These are phyloP conservation scores for Spinus olivaceus DNA, from an alignment of 2,797 vertebrate species.

Conservation along the genomic window DNA sequence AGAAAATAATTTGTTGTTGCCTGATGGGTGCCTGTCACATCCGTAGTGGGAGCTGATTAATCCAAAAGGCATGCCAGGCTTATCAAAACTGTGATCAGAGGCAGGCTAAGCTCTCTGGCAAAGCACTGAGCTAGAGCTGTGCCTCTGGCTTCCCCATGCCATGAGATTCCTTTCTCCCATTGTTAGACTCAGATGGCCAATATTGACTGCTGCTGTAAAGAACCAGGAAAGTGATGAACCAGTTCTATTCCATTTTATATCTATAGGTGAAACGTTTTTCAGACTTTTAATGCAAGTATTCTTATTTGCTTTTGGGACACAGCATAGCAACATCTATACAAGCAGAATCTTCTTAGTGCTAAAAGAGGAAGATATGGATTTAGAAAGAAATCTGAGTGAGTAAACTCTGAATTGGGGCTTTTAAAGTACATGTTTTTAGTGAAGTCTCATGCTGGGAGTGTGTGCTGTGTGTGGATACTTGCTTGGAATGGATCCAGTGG, in stretches of 20 bases:
- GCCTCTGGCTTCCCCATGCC: background rate
- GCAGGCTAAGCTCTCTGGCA: background rate
- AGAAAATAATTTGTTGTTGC: background rate
- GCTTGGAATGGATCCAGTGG: rapidly evolving
- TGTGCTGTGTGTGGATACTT: background rate
- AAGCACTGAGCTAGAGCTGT: background rate
- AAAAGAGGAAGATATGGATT: background rate
- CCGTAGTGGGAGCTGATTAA: background rate
- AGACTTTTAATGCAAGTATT: background rate
- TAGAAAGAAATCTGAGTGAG: background rate
- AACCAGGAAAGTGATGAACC: background rate
- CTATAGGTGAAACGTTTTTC: background rate
- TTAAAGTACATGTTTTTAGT: background rate
- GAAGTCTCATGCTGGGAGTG: background rate
- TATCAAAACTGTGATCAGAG: background rate
- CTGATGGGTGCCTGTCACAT: background rate
- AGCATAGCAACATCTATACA: background rate
- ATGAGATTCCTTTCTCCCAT: background rate
- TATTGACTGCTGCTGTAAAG: background rate
- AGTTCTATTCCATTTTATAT: background rate
- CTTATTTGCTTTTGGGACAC: background rate
- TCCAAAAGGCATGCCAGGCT: background rate
- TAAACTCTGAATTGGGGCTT: background rate
- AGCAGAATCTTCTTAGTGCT: background rate
- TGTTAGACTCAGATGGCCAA: background rate